Evolutionary conservation across 1,140 invertebrate species (phyloP).

Genomic region (Drosophila bocki): DNA sequence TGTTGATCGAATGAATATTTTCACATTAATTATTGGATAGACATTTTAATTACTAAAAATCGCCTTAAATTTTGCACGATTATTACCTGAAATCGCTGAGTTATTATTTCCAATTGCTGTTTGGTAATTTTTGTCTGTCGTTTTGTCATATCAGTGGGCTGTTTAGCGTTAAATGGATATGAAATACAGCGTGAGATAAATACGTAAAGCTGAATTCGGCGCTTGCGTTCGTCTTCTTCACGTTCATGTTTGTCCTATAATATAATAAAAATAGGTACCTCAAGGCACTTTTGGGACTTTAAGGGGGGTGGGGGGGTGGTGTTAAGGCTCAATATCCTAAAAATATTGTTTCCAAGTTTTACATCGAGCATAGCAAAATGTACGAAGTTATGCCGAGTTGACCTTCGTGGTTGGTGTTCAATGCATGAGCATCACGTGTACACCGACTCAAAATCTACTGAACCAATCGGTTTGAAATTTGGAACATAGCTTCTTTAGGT

Average conservation of each 20-base stretch:
- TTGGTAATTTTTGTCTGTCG: slow-evolving; percentile 97
- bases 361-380: too few relatives aligned
- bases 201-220: slow-evolving; percentile 97
- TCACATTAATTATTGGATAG: background rate
- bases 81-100: slow-evolving; percentile 95
- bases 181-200: slow-evolving; percentile 99
- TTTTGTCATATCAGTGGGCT: slow-evolving; percentile 98
- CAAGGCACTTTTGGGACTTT: background rate
- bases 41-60: background rate
- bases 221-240: slow-evolving; percentile 96
- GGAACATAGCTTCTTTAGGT: too few relatives aligned
- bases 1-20: slow-evolving; percentile 68
- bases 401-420: too few relatives aligned
- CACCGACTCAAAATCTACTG: too few relatives aligned
- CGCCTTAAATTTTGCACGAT: background rate
- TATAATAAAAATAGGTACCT: background rate
- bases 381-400: too few relatives aligned
- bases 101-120: slow-evolving; percentile 97
- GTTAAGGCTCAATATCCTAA: too few relatives aligned
- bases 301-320: too few relatives aligned
- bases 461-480: too few relatives aligned
- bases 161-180: slow-evolving; percentile 99
- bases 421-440: too few relatives aligned
- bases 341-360: too few relatives aligned
- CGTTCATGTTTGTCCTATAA: slow-evolving; percentile 92